phyloP scores from a whole-genome alignment of 2,888 invertebrate species.

The Epistrophe eligans region DNA sequence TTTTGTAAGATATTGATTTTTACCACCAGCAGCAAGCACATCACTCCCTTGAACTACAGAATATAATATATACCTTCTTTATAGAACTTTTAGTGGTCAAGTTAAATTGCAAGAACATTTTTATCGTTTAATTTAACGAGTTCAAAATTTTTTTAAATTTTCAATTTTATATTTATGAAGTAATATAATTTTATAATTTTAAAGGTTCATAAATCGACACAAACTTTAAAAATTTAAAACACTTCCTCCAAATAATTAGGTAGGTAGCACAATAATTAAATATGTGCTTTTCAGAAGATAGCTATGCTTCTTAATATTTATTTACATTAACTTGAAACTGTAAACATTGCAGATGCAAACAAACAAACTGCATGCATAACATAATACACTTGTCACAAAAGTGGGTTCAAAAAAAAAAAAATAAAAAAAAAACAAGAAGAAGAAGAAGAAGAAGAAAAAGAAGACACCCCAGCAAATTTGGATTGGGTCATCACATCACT shows the following conservation, averaged over 20 bases:
- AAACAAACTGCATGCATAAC: slow-evolving; percentile 44
- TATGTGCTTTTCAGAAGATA: not conserved
- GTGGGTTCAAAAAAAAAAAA: not conserved
- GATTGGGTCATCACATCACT: slow-evolving; percentile 62
- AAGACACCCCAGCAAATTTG: slow-evolving; percentile 43
- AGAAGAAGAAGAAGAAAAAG: slow-evolving; percentile 12
- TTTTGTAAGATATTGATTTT: slow-evolving; percentile 48
- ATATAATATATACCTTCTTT: too few species aligned
- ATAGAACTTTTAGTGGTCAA: slow-evolving; percentile 19
- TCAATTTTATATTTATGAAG: too few species aligned
- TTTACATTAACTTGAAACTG: not conserved
- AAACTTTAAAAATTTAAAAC: not conserved
- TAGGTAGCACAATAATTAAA: not conserved
- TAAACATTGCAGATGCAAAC: slow-evolving; percentile 18
- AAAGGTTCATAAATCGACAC: too few species aligned
- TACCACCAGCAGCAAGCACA: not conserved
- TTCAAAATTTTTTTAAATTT: too few species aligned
- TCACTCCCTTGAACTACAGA: slow-evolving; percentile 16
- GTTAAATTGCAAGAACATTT: not conserved
- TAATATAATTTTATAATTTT: too few species aligned
- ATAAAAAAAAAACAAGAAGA: not conserved
- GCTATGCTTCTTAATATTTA: not conserved
- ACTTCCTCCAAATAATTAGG: not conserved
- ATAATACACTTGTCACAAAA: slow-evolving; percentile 42
- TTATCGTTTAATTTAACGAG: not conserved